phyloP scores from a whole-genome alignment of 2,113 vertebrate genomes.

The Erinaceus europaeus region DNA sequence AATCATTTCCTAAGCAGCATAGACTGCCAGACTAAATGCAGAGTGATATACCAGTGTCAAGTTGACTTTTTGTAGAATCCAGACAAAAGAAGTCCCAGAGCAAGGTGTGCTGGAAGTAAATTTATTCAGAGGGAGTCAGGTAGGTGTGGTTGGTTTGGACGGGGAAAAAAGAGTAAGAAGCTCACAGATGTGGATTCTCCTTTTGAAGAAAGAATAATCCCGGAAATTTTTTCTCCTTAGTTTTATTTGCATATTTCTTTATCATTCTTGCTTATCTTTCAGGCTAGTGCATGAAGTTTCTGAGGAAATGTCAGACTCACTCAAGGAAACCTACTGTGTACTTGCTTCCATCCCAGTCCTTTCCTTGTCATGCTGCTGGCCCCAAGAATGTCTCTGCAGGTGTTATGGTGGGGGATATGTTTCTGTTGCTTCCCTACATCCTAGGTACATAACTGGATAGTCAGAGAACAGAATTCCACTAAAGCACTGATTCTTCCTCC shows the following conservation, averaged over 20 bases:
- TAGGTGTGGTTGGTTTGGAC: background rate
- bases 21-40: conserved; percentile 2
- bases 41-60: conserved; percentile 41
- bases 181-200: background rate
- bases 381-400: background rate
- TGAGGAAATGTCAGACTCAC: background rate
- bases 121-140: background rate
- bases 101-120: background rate
- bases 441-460: background rate
- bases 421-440: too few species aligned
- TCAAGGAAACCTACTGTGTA: background rate
- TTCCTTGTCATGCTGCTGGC: background rate
- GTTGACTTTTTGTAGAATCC: conserved; percentile 42
- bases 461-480: background rate
- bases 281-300: background rate
- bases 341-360: background rate
- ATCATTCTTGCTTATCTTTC: background rate
- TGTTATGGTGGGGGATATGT: too few species aligned
- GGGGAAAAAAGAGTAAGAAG: background rate
- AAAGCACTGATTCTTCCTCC: background rate
- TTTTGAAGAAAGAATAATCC: background rate
- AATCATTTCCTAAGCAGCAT: background rate
- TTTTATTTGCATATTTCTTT: background rate
- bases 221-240: background rate
- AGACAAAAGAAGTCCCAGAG: conserved; percentile 35